Base-by-base conservation (phyloP, 2,113 vertebrate genomes). In the Poeciliopsis prolifica region DNA sequence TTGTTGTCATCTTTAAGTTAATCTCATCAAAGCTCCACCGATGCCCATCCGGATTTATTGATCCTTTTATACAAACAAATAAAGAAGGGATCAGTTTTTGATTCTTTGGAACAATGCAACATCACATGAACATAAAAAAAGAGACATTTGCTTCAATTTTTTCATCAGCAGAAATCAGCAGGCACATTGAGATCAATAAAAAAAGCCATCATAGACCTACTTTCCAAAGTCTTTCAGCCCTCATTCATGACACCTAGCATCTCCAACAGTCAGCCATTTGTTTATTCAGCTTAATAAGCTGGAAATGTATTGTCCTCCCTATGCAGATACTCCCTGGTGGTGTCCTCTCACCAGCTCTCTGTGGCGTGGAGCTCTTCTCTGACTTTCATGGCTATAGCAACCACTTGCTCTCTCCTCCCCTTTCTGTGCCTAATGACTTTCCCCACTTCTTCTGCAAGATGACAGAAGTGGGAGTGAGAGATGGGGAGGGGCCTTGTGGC, bases 361-460 rank as follows among this genome's bases (percentile, higher is more conserved):
- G 77, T 86, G 81, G 80, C 85, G 88, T 86, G 86, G 68, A 86
- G 92, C 90, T 88, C 91, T 88, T 81, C 84, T 80, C 92, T 78
- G 88, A 88, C 81, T 89, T 79, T 88, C 72, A 83, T 87, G 83
- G 86, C 62, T 79, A 87, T 89, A 88, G 82, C 89, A 93, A 94
- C 90, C 88, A 86, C 87, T 35, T 67, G 86, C 85, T 92, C 78
- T 89, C 92, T 91, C 93, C 92, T 94, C 92, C 92, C 92, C 87
- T 90, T 91, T 42, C 90, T 90, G 80, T 80, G 83, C 72, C 87
- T 89, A 87, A 93, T 92, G 88, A 93, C 86, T 84, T 81, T 83
- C 80, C 79, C 85, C 79, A 64, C 75, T 79, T 86, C 78, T 88
- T 81, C 78, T 74, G 71, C 62, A 67, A 73, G 79, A 86, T 88